Percentiles rank a stretch among this genome's conserved stretches.
phyloP scores from a whole-genome alignment of 2,797 vertebrate genomes.

The Muscicapa comitata region DNA sequence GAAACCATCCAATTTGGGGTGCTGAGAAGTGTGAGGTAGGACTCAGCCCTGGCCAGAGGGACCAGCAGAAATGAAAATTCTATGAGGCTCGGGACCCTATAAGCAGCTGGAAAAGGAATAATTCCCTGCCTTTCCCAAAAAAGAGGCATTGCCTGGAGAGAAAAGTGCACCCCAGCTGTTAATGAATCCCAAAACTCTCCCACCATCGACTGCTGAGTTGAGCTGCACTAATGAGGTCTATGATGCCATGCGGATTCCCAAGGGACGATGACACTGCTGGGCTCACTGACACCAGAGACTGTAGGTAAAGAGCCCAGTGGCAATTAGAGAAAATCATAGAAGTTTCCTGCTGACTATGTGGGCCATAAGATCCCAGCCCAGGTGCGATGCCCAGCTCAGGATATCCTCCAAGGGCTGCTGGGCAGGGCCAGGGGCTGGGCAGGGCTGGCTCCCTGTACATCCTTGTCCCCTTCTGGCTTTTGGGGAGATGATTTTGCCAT shows the following conservation, averaged over 20 bases:
- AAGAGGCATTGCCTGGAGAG: not conserved
- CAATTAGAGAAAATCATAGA: not conserved
- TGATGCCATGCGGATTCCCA: not conserved
- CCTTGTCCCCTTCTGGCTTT: accelerated
- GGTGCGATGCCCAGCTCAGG: not conserved
- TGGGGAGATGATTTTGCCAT: not conserved
- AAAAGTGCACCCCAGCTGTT: not conserved
- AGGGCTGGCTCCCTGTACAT: not conserved
- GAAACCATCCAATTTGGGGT: not conserved
- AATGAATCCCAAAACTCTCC: not conserved
- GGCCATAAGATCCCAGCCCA: not conserved
- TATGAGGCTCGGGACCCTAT: accelerated
- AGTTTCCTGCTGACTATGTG: not conserved
- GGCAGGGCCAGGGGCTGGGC: not conserved
- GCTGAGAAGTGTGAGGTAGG: not conserved
- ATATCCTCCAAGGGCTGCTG: not conserved
- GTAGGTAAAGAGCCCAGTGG: not conserved
- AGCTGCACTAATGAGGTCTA: not conserved
- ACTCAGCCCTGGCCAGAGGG: not conserved
- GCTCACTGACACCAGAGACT: not conserved
- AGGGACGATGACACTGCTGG: not conserved
- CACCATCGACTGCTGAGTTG: not conserved
- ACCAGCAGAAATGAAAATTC: not conserved
- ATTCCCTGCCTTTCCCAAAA: not conserved
- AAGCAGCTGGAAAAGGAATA: not conserved